Evolutionary conservation across 2,113 vertebrate genomes (phyloP), one percentile per base, ranked within the genome.

Genomic region (Phalacrocorax carbo): DNA sequence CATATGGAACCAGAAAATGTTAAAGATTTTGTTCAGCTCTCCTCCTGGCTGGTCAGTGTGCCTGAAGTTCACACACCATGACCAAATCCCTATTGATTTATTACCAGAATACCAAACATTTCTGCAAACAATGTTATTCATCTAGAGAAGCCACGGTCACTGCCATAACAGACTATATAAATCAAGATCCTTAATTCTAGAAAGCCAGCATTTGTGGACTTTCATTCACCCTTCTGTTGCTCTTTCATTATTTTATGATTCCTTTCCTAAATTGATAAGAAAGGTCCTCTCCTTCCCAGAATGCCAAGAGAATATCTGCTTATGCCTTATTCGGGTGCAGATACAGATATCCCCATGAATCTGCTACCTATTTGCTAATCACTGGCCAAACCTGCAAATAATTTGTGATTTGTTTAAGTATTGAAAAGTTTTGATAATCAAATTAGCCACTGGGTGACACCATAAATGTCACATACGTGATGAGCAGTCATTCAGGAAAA

Each of bases 81-180:
- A 70, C 18, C 54, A 66, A 78, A 86, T 71, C 46, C 20, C 7
- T 11, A 21, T n/a, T 92, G 77, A 80, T 79, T 34, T 76, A 0
- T 61, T 61, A n/a, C 2, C 14, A 77, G 27, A 65, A 60, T 23
- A 13, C 25, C 0, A 0, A 82, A 29, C 8, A 20, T 88, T 92
- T 78, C 52, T 84, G 62, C 57, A 61, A 75, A n/a, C 5, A 34
- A 1, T 8, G 6, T 64, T 64, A 40, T 6, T n/a, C 17, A 57
- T 23, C 40, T 40, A 5, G 16, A 46, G 54, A 70, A 60, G 13
- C 9, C 18, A 25, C 0, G 1, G 15, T 40, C 32, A 60, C 64
- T 71, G 61, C 15, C 34, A 30, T 3, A 80, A 49, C 44, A 65
- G 69, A 19, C 48, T 23, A 2, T 11, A 65, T 69, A 46, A 62